phyloP scores from a whole-genome alignment of 2,888 invertebrate genomes.

The Plagodis pulveraria region DNA sequence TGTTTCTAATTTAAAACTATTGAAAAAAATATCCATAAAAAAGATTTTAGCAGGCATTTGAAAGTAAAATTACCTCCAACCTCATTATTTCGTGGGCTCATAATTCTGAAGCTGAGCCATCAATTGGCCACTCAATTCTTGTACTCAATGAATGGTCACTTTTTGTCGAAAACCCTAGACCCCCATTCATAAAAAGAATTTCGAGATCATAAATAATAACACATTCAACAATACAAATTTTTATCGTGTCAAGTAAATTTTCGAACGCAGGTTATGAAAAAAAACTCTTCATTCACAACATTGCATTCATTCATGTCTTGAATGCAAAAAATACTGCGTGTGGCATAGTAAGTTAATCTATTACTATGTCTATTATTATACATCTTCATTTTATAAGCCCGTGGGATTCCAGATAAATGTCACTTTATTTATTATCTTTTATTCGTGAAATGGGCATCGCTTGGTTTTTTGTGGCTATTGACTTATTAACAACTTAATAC shows the following conservation, averaged over 20 bases:
- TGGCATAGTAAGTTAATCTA: constrained; percentile 21
- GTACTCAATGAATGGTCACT: constrained; percentile 44
- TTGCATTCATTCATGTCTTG: constrained; percentile 47
- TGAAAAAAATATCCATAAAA: too few species aligned
- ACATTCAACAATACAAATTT: constrained; percentile 78
- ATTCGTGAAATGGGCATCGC: constrained; percentile 11
- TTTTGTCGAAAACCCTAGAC: constrained; percentile 33
- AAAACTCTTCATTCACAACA: constrained; percentile 61
- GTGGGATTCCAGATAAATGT: constrained; percentile 70
- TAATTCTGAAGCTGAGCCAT: background rate
- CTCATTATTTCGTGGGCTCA: too few species aligned
- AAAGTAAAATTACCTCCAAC: too few species aligned
- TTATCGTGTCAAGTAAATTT: constrained; percentile 62
- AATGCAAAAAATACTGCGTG: constrained; percentile 56
- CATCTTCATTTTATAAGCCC: constrained; percentile 73
- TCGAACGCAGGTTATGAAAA: constrained; percentile 67
- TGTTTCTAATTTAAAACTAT: too few species aligned
- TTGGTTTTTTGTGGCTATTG: constrained; percentile 19
- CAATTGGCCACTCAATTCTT: constrained; percentile 36
- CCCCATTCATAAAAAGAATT: constrained; percentile 48
- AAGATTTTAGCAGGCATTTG: too few species aligned
- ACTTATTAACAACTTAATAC: background rate
- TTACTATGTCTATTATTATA: constrained; percentile 15
- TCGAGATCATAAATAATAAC: constrained; percentile 72
- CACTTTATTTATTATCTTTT: constrained; percentile 47